Evolutionary conservation across 2,797 vertebrate genomes (phyloP), one percentile per base, ranked within the genome.

Genomic region (Tamandua tetradactyla): DNA sequence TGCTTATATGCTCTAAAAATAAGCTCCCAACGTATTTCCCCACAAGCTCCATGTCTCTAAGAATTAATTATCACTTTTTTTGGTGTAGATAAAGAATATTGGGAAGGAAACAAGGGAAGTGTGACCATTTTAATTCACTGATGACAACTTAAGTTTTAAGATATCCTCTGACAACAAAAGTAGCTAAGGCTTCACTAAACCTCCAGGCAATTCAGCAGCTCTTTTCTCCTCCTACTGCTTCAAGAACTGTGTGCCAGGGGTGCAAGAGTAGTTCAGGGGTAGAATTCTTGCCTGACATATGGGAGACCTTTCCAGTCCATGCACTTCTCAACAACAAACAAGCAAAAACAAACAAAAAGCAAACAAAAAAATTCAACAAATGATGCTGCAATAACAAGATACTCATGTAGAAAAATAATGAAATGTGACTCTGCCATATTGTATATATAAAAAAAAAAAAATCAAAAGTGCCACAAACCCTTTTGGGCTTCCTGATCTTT

Each of bases 101-200:
- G 35, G 44, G n/a, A 44, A 69, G 12, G 86, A 79, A 84, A 30
- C 40, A 61, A 89, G n/a, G 66, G 85, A 92, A 87, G 40, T 83
- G 52, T 81, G 86, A 89, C 91, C 30, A 79, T 95, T 79, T 92
- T 71, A 89, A 79, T 62, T 55, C 14, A 68, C 42, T 61, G 87
- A 80, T 75, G 40, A 42, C 64, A 81, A 42, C 61, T 81, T 80
- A 92, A 59, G 30, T 86, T 96, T 96, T 40, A 75, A 35, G n/a
- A 75, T 76, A 32, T 71, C 49, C 42, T 86, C 69, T 83, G 91
- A 83, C 92, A 82, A 93, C 96, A 75, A 75, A 93, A 85, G 40
- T 72, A 72, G 23, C 71, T 92, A 82, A 61, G 27, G 27, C 49
- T 74, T 93, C 82, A 91, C 25, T 40, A 15, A 93, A 55, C 44